A percentile compares a stretch with the other conserved stretches of the same genome.
These are phyloP conservation scores for Trichonephila inaurata DNA, from an alignment of 1,140 invertebrate genomes.

Conservation along the genomic window DNA sequence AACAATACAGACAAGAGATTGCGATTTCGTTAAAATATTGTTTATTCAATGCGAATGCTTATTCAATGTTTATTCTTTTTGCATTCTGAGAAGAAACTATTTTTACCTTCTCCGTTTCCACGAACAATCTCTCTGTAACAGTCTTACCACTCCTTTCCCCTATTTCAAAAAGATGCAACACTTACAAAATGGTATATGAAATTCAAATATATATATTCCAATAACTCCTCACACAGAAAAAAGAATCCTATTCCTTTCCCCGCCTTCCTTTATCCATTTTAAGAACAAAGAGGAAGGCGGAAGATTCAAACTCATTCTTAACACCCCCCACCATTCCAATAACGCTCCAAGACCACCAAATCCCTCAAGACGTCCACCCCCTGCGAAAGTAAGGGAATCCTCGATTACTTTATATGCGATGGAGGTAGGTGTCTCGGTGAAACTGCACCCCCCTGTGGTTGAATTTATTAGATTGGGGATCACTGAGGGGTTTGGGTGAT, in stretches of 20 bases:
- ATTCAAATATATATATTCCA: background rate
- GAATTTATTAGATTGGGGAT: conserved; percentile 19
- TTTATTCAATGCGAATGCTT: too few relatives aligned
- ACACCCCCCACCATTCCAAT: conserved; percentile 37
- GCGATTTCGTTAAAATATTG: too few relatives aligned
- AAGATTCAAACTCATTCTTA: background rate
- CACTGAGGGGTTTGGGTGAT: background rate
- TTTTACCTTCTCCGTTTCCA: too few relatives aligned
- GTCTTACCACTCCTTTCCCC: background rate
- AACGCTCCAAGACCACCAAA: conserved; percentile 7
- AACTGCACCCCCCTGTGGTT: conserved; percentile 17
- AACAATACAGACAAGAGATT: too few relatives aligned
- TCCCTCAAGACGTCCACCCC: conserved; percentile 39
- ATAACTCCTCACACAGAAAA: background rate
- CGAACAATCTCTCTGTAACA: too few relatives aligned
- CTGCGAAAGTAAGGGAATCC: conserved; percentile 1
- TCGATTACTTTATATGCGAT: background rate
- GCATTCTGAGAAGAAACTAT: too few relatives aligned
- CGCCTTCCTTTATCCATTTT: background rate
- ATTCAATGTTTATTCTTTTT: too few relatives aligned
- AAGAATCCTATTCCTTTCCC: background rate
- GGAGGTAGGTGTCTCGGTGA: background rate
- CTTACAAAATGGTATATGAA: background rate
- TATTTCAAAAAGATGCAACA: background rate
- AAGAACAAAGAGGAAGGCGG: conserved; percentile 12